Conservation (phyloP, 1,140 invertebrate species). For the Neocloeon triangulifer region DNA sequence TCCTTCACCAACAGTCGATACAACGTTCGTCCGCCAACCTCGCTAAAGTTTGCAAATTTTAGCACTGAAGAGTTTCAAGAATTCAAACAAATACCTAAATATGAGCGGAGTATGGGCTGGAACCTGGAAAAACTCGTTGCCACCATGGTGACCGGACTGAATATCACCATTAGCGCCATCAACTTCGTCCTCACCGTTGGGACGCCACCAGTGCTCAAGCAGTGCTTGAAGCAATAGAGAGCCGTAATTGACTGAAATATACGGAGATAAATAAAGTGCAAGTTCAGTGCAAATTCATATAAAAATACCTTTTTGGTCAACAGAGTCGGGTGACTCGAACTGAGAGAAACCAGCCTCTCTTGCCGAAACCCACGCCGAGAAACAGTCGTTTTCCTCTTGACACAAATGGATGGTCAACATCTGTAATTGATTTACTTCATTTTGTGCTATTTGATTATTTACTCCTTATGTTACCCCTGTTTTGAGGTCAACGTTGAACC, state of each 20-base stretch:
- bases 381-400: slow-evolving; percentile 93
- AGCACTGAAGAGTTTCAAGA: slow-evolving; percentile 2
- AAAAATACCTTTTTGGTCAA: slow-evolving; percentile 76
- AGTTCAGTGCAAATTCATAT: too few relatives aligned
- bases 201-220: slow-evolving; percentile 82
- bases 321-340: too few relatives aligned
- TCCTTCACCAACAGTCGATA: slow-evolving; percentile 79
- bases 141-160: slow-evolving; percentile 23
- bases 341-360: slow-evolving; percentile 75
- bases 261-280: slow-evolving; percentile 10
- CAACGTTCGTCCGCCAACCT: slow-evolving; percentile 81
- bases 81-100: slow-evolving; percentile 42
- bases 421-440: slow-evolving; percentile 20
- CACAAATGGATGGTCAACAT: slow-evolving; percentile 93
- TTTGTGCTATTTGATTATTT: too few relatives aligned
- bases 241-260: slow-evolving; percentile 75
- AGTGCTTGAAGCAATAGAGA: slow-evolving; percentile 81
- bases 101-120: slow-evolving; percentile 92
- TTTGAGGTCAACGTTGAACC: slow-evolving; percentile 98
- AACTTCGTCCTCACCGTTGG: slow-evolving; percentile 34
- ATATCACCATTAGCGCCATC: slow-evolving; percentile 16
- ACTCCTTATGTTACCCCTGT: slow-evolving; percentile 85
- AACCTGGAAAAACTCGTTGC: slow-evolving; percentile 74
- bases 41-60: slow-evolving; percentile 30
- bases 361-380: slow-evolving; percentile 93